These are phyloP conservation scores for Drosophila subobscura DNA, from an alignment of 1,140 invertebrate species.

Conservation along the genomic window DNA sequence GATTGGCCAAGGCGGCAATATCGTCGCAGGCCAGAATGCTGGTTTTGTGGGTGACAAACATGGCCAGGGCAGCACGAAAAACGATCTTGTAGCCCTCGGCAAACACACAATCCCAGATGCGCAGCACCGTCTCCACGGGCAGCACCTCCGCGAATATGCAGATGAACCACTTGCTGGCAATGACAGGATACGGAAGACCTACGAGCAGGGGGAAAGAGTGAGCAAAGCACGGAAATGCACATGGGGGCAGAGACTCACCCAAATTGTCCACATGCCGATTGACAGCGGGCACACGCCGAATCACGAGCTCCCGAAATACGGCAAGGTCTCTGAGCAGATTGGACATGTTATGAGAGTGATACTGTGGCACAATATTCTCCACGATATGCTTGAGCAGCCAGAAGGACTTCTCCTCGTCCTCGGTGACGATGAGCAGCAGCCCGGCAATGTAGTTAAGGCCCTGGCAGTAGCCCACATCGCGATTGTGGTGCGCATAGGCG, in stretches of 20 bases:
- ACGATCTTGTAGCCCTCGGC: conserved; percentile 94
- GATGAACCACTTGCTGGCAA: conserved; percentile 97
- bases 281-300: conserved; percentile 90
- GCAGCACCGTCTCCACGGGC: conserved; percentile 94
- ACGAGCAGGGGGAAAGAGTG: background rate
- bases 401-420: conserved; percentile 95
- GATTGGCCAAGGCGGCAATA: conserved; percentile 88
- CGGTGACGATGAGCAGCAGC: conserved; percentile 92
- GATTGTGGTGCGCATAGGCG: conserved; percentile 95
- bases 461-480: conserved; percentile 95
- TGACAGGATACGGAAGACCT: conserved; percentile 92
- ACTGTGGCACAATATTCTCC: conserved; percentile 93
- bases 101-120: conserved; percentile 98
- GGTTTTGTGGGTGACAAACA: conserved; percentile 88
- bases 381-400: conserved; percentile 95
- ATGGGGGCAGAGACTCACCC: conserved; percentile 76
- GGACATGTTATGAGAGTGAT: conserved; percentile 94
- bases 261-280: conserved; percentile 90
- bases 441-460: conserved; percentile 96
- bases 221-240: too few species aligned
- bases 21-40: conserved; percentile 88
- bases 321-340: conserved; percentile 94
- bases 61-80: conserved; percentile 91
- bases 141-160: conserved; percentile 96
- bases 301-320: conserved; percentile 93